These are phyloP conservation scores for Uloborus plumipes DNA, from an alignment of 2,888 invertebrate genomes.

Conservation along the genomic window DNA sequence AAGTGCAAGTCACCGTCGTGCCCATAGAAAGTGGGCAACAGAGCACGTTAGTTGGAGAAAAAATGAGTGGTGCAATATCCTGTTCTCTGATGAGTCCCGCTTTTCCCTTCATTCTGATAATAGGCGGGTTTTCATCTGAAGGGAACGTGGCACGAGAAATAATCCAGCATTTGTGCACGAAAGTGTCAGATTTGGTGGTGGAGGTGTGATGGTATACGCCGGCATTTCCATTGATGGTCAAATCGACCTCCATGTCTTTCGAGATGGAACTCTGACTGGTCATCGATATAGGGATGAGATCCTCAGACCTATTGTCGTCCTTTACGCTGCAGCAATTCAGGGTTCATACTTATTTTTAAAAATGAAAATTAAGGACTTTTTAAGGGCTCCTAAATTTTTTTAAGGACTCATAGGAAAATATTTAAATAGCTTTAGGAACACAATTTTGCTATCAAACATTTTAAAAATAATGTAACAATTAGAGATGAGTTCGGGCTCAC, in stretches of 20 bases:
- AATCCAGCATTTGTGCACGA: neutral
- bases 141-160: constrained; percentile 4
- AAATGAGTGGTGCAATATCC: neutral
- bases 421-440: too few relatives aligned
- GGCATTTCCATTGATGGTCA: neutral
- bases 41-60: neutral
- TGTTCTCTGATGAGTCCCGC: neutral
- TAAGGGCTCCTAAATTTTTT: too few relatives aligned
- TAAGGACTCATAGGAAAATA: too few relatives aligned
- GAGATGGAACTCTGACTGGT: neutral
- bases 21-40: neutral
- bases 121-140: neutral
- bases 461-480: too few relatives aligned
- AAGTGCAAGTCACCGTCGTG: neutral
- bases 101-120: constrained; percentile 14
- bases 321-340: too few relatives aligned
- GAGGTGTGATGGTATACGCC: neutral
- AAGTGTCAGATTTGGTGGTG: constrained; percentile 13
- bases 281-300: neutral
- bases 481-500: too few relatives aligned
- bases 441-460: too few relatives aligned
- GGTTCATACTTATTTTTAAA: too few relatives aligned
- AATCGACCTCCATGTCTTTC: neutral
- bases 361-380: too few relatives aligned
- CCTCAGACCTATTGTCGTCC: too few relatives aligned